Base-by-base conservation (phyloP, 1,140 invertebrate species). In the Drosophila dunni region DNA sequence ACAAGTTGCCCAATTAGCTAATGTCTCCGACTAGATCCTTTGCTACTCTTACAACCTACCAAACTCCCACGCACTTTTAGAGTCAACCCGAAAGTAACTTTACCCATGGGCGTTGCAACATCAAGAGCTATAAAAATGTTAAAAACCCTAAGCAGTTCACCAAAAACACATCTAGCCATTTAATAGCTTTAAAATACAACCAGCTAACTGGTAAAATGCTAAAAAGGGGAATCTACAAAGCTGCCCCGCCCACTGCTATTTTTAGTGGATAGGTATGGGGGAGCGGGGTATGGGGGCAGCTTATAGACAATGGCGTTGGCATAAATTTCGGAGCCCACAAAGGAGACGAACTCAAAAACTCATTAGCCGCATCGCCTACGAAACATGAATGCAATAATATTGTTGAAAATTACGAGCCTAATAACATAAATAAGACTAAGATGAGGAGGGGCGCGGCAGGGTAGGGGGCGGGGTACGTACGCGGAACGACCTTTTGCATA, bases 311-410 rank as follows among this genome's bases (percentile, higher is more conserved):
- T 76, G 62, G 34, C 68, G 46, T 33, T 64, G 73, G 73, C 73
- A 75, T 75, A 75, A 75, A 75, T 79, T 79, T 38, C 17, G 48
- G 48, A 34, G 81, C 20, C 61, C 61, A 36, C 53, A 44, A 42
- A 74, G 61, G 61, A 71, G 68, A 65, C 68, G 68, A 65, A 77
- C 61, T 60, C 51, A 80, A 88, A 88, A 88, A 88, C 84, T 88
- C 84, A 88, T 88, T 88, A 88, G 80, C 74, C 70, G 50, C 84
- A 81, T 77, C 84, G 84, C 84, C 84, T 88, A 88, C 84, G 77
- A 80, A 73, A 79, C 79, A 63, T 51, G 73, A 83, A 83, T 83
- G 83, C 83, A 88, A 88, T 88, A 88, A 88, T 88, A 83, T 89
- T 68, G 77, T 67, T 67, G 51, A 65, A 72, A 88, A 89, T 88